Percentiles rank a stretch among this genome's conserved stretches.
Conservation (phyloP, 2,888 invertebrate genomes). For the Ormia ochracea region DNA sequence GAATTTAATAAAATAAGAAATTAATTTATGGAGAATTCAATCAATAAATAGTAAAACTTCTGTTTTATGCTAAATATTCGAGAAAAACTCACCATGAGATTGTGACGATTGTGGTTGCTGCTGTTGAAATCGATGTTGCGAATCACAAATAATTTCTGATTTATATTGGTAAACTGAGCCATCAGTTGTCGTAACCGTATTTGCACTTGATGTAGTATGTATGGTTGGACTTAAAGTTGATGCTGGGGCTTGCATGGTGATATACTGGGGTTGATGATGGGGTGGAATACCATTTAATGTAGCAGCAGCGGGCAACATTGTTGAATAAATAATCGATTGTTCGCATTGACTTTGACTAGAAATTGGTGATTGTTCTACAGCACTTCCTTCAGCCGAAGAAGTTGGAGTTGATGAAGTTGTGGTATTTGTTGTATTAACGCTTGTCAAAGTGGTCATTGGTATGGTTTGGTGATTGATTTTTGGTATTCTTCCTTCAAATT, state of each 20-base stretch:
- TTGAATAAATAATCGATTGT: slow-evolving; percentile 67
- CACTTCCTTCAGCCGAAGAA: slow-evolving; percentile 37
- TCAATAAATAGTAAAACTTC: slow-evolving; percentile 38
- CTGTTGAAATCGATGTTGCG: slow-evolving; percentile 68
- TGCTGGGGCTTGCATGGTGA: slow-evolving; percentile 63
- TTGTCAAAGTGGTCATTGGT: slow-evolving; percentile 53
- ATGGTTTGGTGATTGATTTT: slow-evolving; percentile 70
- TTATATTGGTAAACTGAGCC: slow-evolving; percentile 73
- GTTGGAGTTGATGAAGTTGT: slow-evolving; percentile 41
- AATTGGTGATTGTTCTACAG: slow-evolving; percentile 29
- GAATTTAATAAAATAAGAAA: slow-evolving; percentile 32
- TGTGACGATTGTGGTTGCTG: slow-evolving; percentile 62
- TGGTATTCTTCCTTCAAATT: slow-evolving; percentile 77
- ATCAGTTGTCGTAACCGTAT: slow-evolving; percentile 68
- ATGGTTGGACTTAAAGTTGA: slow-evolving; percentile 64
- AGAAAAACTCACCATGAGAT: slow-evolving; percentile 50
- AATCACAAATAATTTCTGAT: slow-evolving; percentile 73
- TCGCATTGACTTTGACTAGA: slow-evolving; percentile 64
- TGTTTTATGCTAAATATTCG: slow-evolving; percentile 6
- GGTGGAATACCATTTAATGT: slow-evolving; percentile 71
- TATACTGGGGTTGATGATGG: slow-evolving; percentile 64
- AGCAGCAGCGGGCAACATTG: slow-evolving; percentile 72
- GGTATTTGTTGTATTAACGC: slow-evolving; percentile 25
- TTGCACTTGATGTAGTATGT: slow-evolving; percentile 57
- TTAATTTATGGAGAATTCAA: slow-evolving; percentile 24